These are phyloP conservation scores for Ornithoptera priamus DNA, from an alignment of 2,888 invertebrate genomes.

Conservation along the genomic window DNA sequence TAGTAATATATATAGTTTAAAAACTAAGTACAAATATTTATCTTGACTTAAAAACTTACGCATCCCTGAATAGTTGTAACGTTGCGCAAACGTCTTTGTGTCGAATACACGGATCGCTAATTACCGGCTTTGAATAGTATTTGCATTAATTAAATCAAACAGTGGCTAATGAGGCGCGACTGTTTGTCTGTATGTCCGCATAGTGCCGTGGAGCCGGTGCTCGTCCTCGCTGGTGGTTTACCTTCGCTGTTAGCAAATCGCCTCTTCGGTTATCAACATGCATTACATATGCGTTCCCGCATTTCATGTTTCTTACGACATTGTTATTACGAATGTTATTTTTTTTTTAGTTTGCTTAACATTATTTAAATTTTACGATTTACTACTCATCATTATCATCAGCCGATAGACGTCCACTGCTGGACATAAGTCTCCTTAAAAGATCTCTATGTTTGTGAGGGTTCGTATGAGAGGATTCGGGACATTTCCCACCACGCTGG, in stretches of 20 bases:
- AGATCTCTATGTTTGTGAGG: too few species aligned
- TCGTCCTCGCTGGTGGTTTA: slow-evolving; percentile 19
- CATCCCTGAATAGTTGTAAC: neutral
- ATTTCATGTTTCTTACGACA: neutral
- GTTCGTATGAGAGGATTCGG: too few species aligned
- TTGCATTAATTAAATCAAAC: slow-evolving; percentile 7
- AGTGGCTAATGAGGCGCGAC: slow-evolving; percentile 19
- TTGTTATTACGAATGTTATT: too few species aligned
- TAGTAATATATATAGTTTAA: too few species aligned
- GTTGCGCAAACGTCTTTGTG: neutral
- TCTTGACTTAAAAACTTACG: neutral
- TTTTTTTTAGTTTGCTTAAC: too few species aligned
- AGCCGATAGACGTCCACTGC: too few species aligned
- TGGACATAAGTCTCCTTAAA: too few species aligned
- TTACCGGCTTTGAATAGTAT: neutral
- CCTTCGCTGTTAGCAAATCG: slow-evolving; percentile 22
- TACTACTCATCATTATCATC: too few species aligned
- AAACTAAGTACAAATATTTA: too few species aligned
- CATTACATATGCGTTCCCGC: neutral
- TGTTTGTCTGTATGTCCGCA: slow-evolving; percentile 8
- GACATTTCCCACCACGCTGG: too few species aligned
- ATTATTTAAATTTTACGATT: too few species aligned
- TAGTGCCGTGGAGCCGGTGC: neutral
- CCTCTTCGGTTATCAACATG: neutral
- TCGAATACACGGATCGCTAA: neutral